These are phyloP conservation scores for Listronotus oregonensis DNA, from an alignment of 1,140 invertebrate genomes.

Conservation along the genomic window DNA sequence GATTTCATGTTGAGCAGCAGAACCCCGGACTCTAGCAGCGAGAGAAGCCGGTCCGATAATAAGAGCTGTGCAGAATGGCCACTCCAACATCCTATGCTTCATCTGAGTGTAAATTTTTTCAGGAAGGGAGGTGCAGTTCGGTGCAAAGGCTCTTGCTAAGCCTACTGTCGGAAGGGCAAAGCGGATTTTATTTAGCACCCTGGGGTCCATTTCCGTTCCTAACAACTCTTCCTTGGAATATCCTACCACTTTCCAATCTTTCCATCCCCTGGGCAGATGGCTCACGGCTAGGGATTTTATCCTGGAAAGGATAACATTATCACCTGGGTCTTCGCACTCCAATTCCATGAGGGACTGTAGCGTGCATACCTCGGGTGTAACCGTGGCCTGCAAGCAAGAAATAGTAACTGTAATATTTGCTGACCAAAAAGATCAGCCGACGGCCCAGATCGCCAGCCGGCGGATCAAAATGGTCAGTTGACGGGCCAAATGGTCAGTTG, in stretches of 20 bases:
- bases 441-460: too few relatives aligned
- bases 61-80: slow-evolving; percentile 40
- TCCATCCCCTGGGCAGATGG: neutral
- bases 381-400: too few relatives aligned
- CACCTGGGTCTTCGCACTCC: slow-evolving; percentile 2
- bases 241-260: neutral
- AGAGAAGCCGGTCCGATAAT: slow-evolving; percentile 41
- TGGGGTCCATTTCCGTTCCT: slow-evolving; percentile 5
- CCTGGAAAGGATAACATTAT: neutral
- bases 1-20: slow-evolving; percentile 18
- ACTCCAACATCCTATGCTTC: slow-evolving; percentile 43
- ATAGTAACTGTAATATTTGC: too few relatives aligned
- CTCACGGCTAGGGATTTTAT: neutral
- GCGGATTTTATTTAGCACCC: slow-evolving; percentile 32
- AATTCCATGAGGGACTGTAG: neutral
- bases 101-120: slow-evolving; percentile 36
- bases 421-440: too few relatives aligned
- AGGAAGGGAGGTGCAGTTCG: slow-evolving; percentile 21
- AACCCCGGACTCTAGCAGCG: slow-evolving; percentile 38
- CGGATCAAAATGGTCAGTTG: too few relatives aligned
- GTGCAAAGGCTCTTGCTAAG: slow-evolving; percentile 33
- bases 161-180: slow-evolving; percentile 39
- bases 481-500: too few relatives aligned
- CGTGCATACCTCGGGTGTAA: too few relatives aligned
- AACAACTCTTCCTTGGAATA: neutral